A percentile compares a stretch with the other conserved stretches of the same genome.
phyloP scores from a whole-genome alignment of 2,113 vertebrate species.

The Alaudala cheleensis region DNA sequence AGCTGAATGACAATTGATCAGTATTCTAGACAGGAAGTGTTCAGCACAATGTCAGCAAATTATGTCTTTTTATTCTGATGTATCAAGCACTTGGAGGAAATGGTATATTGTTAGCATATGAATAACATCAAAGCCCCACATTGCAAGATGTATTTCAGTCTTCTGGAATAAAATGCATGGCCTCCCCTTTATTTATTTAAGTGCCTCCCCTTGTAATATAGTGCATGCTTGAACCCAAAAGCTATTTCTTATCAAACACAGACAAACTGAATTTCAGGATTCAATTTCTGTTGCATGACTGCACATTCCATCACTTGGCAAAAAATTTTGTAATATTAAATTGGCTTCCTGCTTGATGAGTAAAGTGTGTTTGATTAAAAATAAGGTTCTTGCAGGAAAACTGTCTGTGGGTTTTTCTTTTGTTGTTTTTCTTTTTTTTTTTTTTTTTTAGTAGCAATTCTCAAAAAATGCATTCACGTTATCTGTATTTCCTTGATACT shows the following conservation, averaged over 20 bases:
- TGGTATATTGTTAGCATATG: slow-evolving; percentile 76
- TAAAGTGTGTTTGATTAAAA: slow-evolving; percentile 36
- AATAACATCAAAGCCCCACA: slow-evolving; percentile 71
- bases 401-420: neutral
- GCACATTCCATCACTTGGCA: slow-evolving; percentile 39
- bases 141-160: slow-evolving; percentile 65
- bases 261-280: slow-evolving; percentile 31
- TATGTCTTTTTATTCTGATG: slow-evolving; percentile 70
- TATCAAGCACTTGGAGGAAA: slow-evolving; percentile 67
- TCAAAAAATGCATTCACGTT: neutral
- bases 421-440: neutral
- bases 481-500: slow-evolving; percentile 1
- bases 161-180: slow-evolving; percentile 57
- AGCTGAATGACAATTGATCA: slow-evolving; percentile 62
- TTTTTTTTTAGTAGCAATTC: neutral
- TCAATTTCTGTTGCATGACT: slow-evolving; percentile 13
- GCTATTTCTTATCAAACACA: neutral
- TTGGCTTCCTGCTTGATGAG: slow-evolving; percentile 23
- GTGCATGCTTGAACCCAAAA: slow-evolving; percentile 14
- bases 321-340: slow-evolving; percentile 55
- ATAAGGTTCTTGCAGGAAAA: neutral
- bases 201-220: slow-evolving; percentile 1
- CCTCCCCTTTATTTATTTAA: slow-evolving; percentile 22
- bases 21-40: slow-evolving; percentile 62
- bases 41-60: slow-evolving; percentile 70